phyloP scores from a whole-genome alignment of 2,797 vertebrate genomes.

The Hippocampus kuda region DNA sequence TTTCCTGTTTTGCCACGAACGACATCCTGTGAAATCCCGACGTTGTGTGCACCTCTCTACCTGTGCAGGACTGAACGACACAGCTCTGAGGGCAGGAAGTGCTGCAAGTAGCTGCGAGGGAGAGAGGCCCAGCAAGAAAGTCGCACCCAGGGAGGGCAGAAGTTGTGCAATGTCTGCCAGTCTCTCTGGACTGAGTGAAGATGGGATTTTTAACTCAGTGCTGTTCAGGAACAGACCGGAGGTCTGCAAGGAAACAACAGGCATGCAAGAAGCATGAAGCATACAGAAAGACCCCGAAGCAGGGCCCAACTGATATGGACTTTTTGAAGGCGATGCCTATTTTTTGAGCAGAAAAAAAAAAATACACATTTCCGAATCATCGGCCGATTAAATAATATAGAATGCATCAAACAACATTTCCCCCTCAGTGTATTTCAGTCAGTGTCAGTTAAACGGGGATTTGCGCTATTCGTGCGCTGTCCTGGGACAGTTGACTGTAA shows the following conservation, averaged over 20 bases:
- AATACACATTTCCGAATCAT: no score
- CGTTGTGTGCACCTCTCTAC: slow-evolving; percentile 31
- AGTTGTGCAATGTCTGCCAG: slow-evolving; percentile 54
- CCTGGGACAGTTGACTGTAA: no score
- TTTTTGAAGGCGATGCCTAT: no score
- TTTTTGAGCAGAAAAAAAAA: no score
- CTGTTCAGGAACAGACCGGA: slow-evolving; percentile 52
- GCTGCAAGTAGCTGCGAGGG: slow-evolving; percentile 49
- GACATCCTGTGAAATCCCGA: neutral
- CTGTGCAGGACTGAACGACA: slow-evolving; percentile 65
- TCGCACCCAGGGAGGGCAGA: slow-evolving; percentile 57
- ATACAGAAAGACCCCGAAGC: no score
- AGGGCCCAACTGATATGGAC: no score
- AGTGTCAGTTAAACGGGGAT: no score
- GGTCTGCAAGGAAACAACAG: slow-evolving; percentile 42
- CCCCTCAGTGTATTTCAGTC: no score
- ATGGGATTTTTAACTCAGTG: slow-evolving; percentile 44
- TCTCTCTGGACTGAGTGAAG: slow-evolving; percentile 38
- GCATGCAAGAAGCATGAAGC: neutral
- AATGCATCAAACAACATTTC: no score
- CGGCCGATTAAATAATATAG: no score
- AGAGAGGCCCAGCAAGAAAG: slow-evolving; percentile 59
- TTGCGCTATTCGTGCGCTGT: no score
- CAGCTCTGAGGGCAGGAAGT: slow-evolving; percentile 48
- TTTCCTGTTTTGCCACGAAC: neutral